Conservation (phyloP, 2,888 invertebrate genomes). For the Imbricaverruca yamaguchii region DNA sequence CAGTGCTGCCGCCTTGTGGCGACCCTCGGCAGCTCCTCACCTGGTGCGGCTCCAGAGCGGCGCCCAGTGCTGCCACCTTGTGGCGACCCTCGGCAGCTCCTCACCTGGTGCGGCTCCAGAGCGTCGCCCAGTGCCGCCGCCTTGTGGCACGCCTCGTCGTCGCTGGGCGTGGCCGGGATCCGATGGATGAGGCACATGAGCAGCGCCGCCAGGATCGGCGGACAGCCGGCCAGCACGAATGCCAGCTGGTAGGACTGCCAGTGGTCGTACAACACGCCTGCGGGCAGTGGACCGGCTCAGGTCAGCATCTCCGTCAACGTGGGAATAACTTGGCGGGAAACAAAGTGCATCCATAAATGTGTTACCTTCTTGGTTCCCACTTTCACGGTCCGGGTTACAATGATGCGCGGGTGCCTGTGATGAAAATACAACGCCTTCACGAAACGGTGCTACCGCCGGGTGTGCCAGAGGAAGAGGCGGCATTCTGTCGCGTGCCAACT, state of each 20-base stretch:
- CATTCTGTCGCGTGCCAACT: too few species aligned
- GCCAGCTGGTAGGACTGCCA: conserved; percentile 60
- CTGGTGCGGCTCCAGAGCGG: not conserved
- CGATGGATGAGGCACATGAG: conserved; percentile 58
- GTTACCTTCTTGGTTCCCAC: too few species aligned
- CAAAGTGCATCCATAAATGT: too few species aligned
- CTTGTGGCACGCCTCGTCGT: not conserved
- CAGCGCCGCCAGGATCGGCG: conserved; percentile 71
- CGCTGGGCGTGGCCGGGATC: not conserved
- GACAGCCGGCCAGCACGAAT: conserved; percentile 73
- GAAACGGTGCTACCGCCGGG: too few species aligned
- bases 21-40: not conserved
- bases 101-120: not conserved
- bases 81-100: not conserved
- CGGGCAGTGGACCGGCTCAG: not conserved
- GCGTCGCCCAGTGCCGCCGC: not conserved
- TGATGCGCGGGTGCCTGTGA: too few species aligned
- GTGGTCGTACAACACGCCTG: conserved; percentile 41
- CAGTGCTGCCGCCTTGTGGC: not conserved
- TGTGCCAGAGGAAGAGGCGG: too few species aligned
- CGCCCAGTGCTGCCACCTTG: not conserved
- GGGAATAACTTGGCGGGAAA: too few species aligned
- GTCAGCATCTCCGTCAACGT: not conserved
- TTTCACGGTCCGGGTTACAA: too few species aligned
- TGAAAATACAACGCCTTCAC: too few species aligned